Evolutionary conservation across 2,113 vertebrate species (phyloP), one percentile per base, ranked within the genome.

Genomic region (Equus quagga): DNA sequence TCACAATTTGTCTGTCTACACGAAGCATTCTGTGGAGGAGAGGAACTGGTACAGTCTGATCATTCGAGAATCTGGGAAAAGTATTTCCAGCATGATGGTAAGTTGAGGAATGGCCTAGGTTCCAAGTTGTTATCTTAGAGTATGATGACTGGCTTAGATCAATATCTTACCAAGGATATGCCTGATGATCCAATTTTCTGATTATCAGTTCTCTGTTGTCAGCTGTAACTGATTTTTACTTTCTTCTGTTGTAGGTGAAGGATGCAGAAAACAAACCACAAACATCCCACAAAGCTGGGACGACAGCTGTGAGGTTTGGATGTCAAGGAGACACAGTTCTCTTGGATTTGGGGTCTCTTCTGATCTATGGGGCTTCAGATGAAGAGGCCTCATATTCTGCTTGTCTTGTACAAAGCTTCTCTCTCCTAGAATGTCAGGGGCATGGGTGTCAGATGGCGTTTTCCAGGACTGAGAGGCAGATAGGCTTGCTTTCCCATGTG

Each of bases 1-100:
- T 28, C 92, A 96, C 24, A 98, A 97, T 72, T 2, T 70, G 14
- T 89, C 91, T 44, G 88, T 97, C 21, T 3, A 33, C 14, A 99
- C 98, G 70, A 70, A 72, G 0, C 96, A 99, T 93, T 95, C 51
- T 0, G 54, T 99, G 95, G 89, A 97, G 23, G 98, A 99, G 85
- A 96, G 98, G 78, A 98, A 97, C 72, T 98, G 99, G 75, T 99
- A 99, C 98, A 99, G 98, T 94, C 98, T 99, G 94, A 94, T 99
- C 92, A 67, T 99, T 91, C 98, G 97, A 98, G 65, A 97, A 2
- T 75, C 96, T 6, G 49, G 70, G 26, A 8, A 89, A 84, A 98
- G 33, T 49, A 84, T 99, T 90, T 83, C 95, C 72, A 99, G 99
- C 96, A 97, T 24, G 96, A 98, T 99, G 97, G 99, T 99, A 97